Evolutionary conservation across 2,888 invertebrate genomes (phyloP), one percentile per base, ranked within the genome.

Genomic region (Acrobasis suavella): DNA sequence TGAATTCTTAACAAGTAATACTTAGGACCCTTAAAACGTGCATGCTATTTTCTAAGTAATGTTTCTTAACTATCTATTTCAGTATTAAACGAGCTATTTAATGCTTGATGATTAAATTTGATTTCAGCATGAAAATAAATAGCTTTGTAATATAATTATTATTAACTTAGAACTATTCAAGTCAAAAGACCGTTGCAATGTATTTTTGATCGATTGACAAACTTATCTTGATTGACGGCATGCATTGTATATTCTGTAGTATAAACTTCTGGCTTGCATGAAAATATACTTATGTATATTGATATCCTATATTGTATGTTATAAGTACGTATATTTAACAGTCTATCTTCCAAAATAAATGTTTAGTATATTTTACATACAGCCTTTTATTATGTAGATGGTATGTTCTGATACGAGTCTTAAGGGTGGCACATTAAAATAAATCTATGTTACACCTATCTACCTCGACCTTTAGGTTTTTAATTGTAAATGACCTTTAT

Each of bases 301-400:
- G 32, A 32, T 32, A 32, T 32, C 32, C 64, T 80, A 76, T 78
- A n/a, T n/a, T n/a, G 76, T 80, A 79, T 77, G 63, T 67, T 66
- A 65, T 72, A 72, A 70, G 78, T 85, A 72, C 70, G 77, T 85
- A 83, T 83, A 70, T 78, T 75, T 79, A 81, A 77, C 79, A 80
- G 72, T 74, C 77, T 86, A 86, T 91, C 92, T 92, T 92, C 92
- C 92, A 92, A 92, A 92, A 91, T 92, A 91, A 92, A 92, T 92
- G 91, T 86, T 81, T 82, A 86, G 81, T 84, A 81, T 85, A 82
- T 85, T 77, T 66, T 82, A 78, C 71, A 69, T 76, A 67, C 69
- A 73, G 77, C 75, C 76, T 81, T 46, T 73, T 80, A 73, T 72
- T 76, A 78, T 77, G 80, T 87, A 86, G 86, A 72, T 77, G 72